phyloP scores from a whole-genome alignment of 2,113 vertebrate species.

The Cebus imitator region DNA sequence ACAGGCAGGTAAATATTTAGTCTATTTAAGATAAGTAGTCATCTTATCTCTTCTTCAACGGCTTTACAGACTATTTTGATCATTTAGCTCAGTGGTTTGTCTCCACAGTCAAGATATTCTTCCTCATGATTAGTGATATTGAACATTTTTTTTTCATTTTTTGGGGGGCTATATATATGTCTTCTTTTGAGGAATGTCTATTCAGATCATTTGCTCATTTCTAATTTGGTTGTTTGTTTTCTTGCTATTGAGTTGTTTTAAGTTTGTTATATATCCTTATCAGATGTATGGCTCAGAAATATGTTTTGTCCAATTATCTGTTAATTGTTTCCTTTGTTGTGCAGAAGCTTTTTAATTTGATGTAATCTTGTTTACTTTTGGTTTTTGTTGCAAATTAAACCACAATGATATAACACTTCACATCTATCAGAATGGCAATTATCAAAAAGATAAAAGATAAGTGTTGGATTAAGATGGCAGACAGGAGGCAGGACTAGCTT shows the following conservation, averaged over 20 bases:
- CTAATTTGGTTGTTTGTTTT: neutral
- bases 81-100: neutral
- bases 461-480: neutral
- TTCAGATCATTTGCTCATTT: neutral
- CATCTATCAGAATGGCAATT: neutral
- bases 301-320: neutral
- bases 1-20: neutral
- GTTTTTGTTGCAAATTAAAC: neutral
- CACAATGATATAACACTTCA: neutral
- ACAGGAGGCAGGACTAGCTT: no score
- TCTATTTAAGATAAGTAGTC: neutral
- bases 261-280: neutral
- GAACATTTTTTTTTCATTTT: neutral
- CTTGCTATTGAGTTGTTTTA: neutral
- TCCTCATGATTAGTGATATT: neutral
- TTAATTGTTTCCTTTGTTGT: neutral
- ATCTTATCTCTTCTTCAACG: neutral
- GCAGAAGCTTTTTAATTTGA: neutral
- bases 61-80: neutral
- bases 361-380: neutral
- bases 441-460: neutral
- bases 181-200: neutral
- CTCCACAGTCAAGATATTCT: neutral
- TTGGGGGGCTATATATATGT: neutral
- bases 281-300: neutral